Evolutionary conservation across 2,888 invertebrate species (phyloP).

Genomic region (Hemithea aestivaria): DNA sequence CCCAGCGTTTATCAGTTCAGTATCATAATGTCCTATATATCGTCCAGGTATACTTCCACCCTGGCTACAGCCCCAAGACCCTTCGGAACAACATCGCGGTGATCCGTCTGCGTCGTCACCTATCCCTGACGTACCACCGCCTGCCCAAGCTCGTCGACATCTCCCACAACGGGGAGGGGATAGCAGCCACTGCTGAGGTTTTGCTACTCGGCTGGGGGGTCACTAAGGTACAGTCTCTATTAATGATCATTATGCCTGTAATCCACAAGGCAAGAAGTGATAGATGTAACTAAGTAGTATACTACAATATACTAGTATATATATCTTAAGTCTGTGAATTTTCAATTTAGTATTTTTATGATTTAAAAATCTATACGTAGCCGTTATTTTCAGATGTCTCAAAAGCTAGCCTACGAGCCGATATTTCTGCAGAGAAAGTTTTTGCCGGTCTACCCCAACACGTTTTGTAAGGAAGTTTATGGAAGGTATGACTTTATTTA

Average conservation of each 20-base stretch:
- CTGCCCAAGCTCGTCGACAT: constrained; percentile 54
- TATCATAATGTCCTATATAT: no score
- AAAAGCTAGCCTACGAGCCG: constrained; percentile 57
- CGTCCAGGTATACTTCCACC: constrained; percentile 63
- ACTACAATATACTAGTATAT: no score
- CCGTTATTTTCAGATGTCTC: constrained; percentile 46
- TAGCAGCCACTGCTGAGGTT: constrained; percentile 53
- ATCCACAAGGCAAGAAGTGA: no score
- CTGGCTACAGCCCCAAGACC: constrained; percentile 57
- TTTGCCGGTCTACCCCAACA: constrained; percentile 59
- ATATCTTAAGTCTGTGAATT: no score
- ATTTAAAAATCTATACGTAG: no score
- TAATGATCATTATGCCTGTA: no score
- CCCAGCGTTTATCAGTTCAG: no score
- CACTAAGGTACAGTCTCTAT: constrained; percentile 49
- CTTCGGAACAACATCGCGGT: constrained; percentile 59
- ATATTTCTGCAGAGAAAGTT: constrained; percentile 60
- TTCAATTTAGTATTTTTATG: no score
- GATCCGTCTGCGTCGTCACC: constrained; percentile 49
- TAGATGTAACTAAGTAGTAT: no score
- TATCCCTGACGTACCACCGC: constrained; percentile 47
- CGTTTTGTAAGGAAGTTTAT: constrained; percentile 64
- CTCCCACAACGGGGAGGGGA: constrained; percentile 27
- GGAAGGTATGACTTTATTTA: constrained; percentile 38
- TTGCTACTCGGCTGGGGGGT: constrained; percentile 67